phyloP scores from a whole-genome alignment of 2,113 vertebrate genomes.

The Rhodinocichla rosea region DNA sequence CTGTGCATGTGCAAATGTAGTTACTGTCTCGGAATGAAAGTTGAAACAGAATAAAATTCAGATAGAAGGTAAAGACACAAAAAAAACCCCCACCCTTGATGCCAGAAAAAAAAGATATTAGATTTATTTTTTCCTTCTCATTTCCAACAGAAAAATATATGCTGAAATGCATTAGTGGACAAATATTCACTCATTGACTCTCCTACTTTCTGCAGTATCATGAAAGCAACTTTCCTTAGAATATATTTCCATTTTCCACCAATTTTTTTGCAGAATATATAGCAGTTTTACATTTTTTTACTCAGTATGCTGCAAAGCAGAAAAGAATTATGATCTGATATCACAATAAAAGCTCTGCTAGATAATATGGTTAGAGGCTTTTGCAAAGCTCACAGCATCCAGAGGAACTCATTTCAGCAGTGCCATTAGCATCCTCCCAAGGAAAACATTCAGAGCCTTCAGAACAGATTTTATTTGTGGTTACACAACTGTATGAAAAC shows the following conservation, averaged over 20 bases:
- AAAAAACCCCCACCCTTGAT: accelerated
- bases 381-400: background rate
- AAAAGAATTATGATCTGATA: background rate
- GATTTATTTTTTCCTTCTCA: background rate
- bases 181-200: background rate
- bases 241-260: background rate
- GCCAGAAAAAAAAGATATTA: background rate
- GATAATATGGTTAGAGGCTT: background rate
- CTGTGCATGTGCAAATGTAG: background rate
- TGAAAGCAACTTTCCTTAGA: background rate
- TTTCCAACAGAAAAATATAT: background rate
- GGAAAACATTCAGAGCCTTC: background rate
- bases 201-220: background rate
- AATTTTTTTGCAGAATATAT: background rate
- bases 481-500: background rate
- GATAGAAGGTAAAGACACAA: background rate
- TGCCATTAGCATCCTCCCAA: background rate
- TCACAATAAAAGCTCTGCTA: background rate
- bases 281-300: background rate
- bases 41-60: background rate
- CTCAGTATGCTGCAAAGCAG: background rate
- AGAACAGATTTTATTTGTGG: background rate
- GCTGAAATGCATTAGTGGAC: background rate
- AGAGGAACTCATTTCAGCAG: background rate
- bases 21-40: background rate